A percentile compares a stretch with the other conserved stretches of the same genome.
Evolutionary conservation across 2,888 invertebrate species (phyloP).

Genomic region (Choristoneura rosaceana): DNA sequence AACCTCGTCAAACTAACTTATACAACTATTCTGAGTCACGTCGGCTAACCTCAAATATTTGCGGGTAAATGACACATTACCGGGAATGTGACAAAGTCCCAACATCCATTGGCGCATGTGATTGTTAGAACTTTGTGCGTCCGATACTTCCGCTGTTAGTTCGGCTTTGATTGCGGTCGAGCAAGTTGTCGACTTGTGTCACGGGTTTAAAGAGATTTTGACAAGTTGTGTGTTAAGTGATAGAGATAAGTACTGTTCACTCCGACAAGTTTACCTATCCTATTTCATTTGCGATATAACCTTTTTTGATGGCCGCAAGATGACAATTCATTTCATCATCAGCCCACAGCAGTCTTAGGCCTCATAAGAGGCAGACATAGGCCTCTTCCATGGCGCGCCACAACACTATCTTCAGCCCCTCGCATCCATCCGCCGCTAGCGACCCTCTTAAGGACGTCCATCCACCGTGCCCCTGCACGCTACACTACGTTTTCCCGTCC

Average conservation of each 20-base stretch:
- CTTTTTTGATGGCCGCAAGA: no score
- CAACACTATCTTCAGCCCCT: no score
- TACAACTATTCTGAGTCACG: slow-evolving; percentile 14
- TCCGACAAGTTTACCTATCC: no score
- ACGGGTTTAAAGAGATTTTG: slow-evolving; percentile 17
- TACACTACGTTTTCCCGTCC: no score
- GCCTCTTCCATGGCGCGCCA: no score
- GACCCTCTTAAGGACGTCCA: no score
- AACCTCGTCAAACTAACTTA: background rate
- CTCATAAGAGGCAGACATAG: no score
- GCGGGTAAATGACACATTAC: slow-evolving; percentile 60
- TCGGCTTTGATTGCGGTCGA: slow-evolving; percentile 45
- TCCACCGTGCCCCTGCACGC: no score
- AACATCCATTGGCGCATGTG: slow-evolving; percentile 50
- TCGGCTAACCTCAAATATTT: slow-evolving; percentile 53
- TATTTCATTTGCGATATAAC: no score
- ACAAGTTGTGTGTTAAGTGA: background rate
- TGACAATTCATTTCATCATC: no score
- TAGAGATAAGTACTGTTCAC: background rate
- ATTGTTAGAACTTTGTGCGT: slow-evolving; percentile 70
- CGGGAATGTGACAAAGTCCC: slow-evolving; percentile 60
- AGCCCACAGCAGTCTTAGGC: no score
- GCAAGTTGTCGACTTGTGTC: slow-evolving; percentile 18
- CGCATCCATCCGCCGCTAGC: no score
- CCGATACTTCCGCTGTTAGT: slow-evolving; percentile 43